phyloP scores from a whole-genome alignment of 2,113 vertebrate species.

The Castor canadensis region DNA sequence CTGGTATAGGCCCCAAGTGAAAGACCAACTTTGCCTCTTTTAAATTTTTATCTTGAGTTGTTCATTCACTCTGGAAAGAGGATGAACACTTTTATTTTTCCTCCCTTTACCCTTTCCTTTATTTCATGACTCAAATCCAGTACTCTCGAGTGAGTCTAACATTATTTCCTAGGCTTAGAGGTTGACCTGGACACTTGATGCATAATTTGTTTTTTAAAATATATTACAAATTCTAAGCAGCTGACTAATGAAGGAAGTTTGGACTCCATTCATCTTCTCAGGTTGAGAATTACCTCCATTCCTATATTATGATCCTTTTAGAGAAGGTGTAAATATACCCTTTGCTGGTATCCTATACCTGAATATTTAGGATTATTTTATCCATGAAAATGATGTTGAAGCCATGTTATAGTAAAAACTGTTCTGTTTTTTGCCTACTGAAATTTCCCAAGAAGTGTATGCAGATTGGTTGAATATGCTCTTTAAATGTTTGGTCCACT shows the following conservation, averaged over 20 bases:
- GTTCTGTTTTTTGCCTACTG: not conserved
- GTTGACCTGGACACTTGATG: not conserved
- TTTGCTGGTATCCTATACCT: not conserved
- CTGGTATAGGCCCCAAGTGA: not conserved
- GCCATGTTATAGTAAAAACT: not conserved
- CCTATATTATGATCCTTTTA: not conserved
- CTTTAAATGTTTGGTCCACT: not conserved
- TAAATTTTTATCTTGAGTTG: not conserved
- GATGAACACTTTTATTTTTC: not conserved
- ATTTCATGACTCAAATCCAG: not conserved
- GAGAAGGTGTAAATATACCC: not conserved
- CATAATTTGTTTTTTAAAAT: not conserved
- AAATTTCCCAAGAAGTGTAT: not conserved
- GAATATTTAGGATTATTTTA: not conserved
- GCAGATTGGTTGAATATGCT: not conserved
- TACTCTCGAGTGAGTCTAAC: not conserved
- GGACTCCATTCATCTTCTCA: not conserved
- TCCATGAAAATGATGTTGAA: not conserved
- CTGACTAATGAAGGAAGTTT: not conserved
- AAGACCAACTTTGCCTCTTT: not conserved
- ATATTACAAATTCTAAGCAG: not conserved
- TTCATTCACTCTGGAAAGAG: not conserved
- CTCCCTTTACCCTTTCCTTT: not conserved
- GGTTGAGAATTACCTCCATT: not conserved
- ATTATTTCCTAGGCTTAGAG: not conserved